These are phyloP conservation scores for Dryocosmus kuriphilus DNA, from an alignment of 2,888 invertebrate genomes.

Conservation along the genomic window DNA sequence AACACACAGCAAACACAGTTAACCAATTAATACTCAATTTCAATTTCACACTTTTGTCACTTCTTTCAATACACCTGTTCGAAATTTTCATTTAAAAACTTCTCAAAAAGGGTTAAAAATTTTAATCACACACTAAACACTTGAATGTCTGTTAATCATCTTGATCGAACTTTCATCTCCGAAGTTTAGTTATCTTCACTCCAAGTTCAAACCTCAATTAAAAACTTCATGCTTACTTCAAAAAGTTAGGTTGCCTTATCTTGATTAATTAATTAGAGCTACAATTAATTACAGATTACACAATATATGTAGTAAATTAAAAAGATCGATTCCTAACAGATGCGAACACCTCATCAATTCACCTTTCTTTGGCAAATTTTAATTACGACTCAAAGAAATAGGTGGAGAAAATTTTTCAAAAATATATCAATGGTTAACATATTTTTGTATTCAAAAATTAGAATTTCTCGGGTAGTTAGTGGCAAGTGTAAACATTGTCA, in stretches of 20 bases:
- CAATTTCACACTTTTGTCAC: constrained; percentile 43
- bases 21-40: constrained; percentile 50
- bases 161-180: background rate
- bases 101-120: background rate
- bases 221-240: background rate
- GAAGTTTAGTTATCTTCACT: background rate
- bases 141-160: background rate
- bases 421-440: background rate
- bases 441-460: background rate
- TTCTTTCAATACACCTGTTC: background rate
- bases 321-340: background rate
- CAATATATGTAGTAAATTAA: background rate
- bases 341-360: background rate
- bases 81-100: too few relatives aligned
- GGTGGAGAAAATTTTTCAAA: background rate
- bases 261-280: background rate
- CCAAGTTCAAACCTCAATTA: background rate
- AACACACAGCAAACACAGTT: constrained; percentile 5
- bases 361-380: background rate
- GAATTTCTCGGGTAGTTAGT: background rate
- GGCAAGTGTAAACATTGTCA: background rate
- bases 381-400: background rate
- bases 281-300: background rate
- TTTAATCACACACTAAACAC: constrained; percentile 7
- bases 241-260: background rate